A percentile compares a stretch with the other conserved stretches of the same genome.
phyloP scores from a whole-genome alignment of 2,113 vertebrate genomes.

The Paramormyrops kingsleyae region DNA sequence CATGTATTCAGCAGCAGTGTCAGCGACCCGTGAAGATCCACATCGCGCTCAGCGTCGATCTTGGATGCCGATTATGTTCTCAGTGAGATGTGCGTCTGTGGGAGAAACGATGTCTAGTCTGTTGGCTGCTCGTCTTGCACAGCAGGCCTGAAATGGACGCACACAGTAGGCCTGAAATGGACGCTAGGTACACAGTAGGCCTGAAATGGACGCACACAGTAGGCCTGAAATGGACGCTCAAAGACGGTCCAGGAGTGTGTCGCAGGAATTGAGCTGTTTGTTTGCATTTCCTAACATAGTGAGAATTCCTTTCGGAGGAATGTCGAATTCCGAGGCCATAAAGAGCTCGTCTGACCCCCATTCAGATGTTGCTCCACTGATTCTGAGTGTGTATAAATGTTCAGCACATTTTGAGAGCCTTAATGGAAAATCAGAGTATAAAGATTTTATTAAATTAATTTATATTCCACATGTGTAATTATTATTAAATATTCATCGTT shows the following conservation, averaged over 20 bases:
- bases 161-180: background rate
- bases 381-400: background rate
- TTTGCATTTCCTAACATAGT: background rate
- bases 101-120: background rate
- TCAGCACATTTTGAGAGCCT: background rate
- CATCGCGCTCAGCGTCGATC: background rate
- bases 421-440: background rate
- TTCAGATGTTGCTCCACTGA: background rate
- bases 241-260: background rate
- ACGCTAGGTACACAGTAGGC: no score
- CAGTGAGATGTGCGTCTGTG: background rate
- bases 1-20: background rate
- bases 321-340: background rate
- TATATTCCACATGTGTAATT: constrained; percentile 1
- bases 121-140: background rate
- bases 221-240: background rate
- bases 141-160: background rate
- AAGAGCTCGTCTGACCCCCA: background rate
- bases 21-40: background rate
- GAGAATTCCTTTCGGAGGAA: background rate
- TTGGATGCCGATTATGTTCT: background rate
- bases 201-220: background rate
- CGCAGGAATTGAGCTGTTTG: background rate
- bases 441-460: constrained; percentile 2
- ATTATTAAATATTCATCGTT: constrained; percentile 4